phyloP scores from a whole-genome alignment of 2,797 vertebrate genomes.

The Sardinella longiceps region DNA sequence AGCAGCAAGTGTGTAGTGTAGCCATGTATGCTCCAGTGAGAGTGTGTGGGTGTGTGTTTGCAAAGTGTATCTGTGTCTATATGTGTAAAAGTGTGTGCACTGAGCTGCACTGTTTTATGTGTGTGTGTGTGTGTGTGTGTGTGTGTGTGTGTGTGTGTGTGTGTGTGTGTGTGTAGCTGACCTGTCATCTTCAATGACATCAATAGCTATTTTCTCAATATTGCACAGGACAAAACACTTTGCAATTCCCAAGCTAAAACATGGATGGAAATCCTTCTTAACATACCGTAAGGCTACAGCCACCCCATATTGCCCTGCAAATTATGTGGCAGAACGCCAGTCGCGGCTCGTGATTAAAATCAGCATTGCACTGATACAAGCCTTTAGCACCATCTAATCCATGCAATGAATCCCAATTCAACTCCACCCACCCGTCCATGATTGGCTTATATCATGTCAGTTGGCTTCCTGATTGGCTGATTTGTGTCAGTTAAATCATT shows the following conservation, averaged over 20 bases:
- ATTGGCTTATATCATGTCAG: no score
- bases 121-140: no score
- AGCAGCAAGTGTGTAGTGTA: background rate
- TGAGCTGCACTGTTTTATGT: no score
- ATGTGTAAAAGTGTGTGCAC: background rate
- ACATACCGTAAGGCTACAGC: background rate
- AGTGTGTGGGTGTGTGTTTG: background rate
- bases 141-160: slow-evolving; percentile 1
- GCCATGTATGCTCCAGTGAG: background rate
- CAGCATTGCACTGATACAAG: background rate
- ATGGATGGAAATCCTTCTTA: background rate
- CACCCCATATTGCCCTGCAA: background rate
- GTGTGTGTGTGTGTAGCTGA: background rate
- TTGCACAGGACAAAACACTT: background rate
- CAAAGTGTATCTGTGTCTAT: background rate
- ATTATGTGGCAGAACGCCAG: background rate
- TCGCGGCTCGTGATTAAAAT: background rate
- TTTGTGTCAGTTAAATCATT: no score
- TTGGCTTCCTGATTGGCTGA: no score
- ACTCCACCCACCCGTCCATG: no score
- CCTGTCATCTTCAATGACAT: background rate
- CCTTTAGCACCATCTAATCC: background rate
- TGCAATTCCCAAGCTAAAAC: background rate
- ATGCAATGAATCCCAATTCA: background rate
- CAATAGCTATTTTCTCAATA: background rate